These are phyloP conservation scores for Lydus trimaculatus DNA, from an alignment of 2,888 invertebrate genomes.

Conservation along the genomic window DNA sequence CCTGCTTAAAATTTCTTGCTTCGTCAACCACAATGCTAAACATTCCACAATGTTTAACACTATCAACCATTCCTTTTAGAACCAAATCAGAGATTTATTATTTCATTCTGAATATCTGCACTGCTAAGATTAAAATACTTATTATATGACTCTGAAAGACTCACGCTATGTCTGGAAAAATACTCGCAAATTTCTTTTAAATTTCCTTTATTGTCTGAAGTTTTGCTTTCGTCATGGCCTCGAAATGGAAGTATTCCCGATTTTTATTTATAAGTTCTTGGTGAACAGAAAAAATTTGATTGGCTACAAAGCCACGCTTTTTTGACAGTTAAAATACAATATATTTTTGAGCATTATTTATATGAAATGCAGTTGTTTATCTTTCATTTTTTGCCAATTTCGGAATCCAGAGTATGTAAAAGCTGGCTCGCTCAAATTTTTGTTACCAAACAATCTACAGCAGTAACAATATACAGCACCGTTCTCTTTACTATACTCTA, in stretches of 20 bases:
- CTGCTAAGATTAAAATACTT: background rate
- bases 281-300: slow-evolving; percentile 15
- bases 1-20: too few species aligned
- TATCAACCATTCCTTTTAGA: background rate
- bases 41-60: background rate
- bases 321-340: slow-evolving; percentile 13
- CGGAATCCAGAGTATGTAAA: slow-evolving; percentile 10
- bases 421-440: background rate
- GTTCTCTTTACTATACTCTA: slow-evolving; percentile 11
- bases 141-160: slow-evolving; percentile 22
- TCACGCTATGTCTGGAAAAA: slow-evolving; percentile 32
- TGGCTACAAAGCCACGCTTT: slow-evolving; percentile 14
- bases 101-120: background rate
- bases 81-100: background rate
- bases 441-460: slow-evolving; percentile 15
- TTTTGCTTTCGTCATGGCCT: slow-evolving; percentile 40
- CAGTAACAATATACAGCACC: slow-evolving; percentile 16
- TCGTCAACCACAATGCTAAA: background rate
- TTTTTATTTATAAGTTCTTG: slow-evolving; percentile 18
- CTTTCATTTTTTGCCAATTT: slow-evolving; percentile 17
- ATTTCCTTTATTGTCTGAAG: slow-evolving; percentile 38
- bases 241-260: slow-evolving; percentile 33
- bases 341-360: slow-evolving; percentile 16
- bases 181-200: slow-evolving; percentile 42
- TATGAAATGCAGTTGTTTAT: slow-evolving; percentile 13